Base-by-base conservation (phyloP, 1,140 invertebrate genomes). In the Anthonomus grandis region DNA sequence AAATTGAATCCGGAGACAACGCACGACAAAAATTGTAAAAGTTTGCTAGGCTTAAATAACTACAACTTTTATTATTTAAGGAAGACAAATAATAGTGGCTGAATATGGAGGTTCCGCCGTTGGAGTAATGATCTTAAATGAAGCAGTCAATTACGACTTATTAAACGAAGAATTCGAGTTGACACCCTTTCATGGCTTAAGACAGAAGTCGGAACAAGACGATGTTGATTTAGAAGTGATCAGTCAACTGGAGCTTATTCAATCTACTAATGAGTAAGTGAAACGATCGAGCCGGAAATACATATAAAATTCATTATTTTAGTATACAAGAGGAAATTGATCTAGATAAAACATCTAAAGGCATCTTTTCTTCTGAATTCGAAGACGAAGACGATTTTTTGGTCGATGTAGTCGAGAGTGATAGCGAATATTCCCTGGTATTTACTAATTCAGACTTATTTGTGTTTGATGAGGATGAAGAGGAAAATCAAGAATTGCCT, bases 111-210 rank as follows among this genome's bases (percentile, higher is more conserved):
- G 75, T 27, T 53, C 74, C 12, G 77, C 81, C 0, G 77, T 79
- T 0, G 81, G 80, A 1, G 77, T 87, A 3, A 80, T 87, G 76
- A 81, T 79, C 59, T 73, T 88, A 2, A 85, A 81, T 57, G 76
- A 75, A 19, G 37, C 47, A 10, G 54, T 53, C 0, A 60, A 60
- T 23, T 60, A 60, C 24, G 58, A 63, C n/a, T 76, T 88, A 12
- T 66, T 89, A 10, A 83, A 84, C 62, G 78, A 85, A 36, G 79
- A 79, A 64, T 90, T 84, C 72, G 82, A 88, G 48, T 68, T 89
- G n/a, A 77, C 71, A 8, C 77, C 83, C 0, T 87, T 83, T 64
- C 75, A 81, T 65, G 82, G 84, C 4, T 70, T 89, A 0, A 74
- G 73, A 48, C 80, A 79, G 49, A 53, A 74, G 2, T 58, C 68